A percentile compares a stretch with the other conserved stretches of the same genome.
Evolutionary conservation across 1,140 invertebrate genomes (phyloP).

Genomic region (Patella vulgata): DNA sequence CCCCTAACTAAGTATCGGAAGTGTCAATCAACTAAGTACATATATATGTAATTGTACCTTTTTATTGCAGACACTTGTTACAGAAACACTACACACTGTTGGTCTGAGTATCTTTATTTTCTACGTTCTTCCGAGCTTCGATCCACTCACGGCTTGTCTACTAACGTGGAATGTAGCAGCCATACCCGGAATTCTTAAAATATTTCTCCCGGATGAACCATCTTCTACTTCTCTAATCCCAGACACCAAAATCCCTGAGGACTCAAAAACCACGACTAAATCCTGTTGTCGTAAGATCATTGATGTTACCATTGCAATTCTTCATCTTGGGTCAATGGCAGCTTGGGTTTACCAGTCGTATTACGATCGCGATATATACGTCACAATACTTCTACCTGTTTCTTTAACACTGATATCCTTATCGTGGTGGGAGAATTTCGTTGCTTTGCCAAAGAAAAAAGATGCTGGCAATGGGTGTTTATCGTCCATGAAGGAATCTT

Average conservation of each 20-base stretch:
- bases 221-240: not conserved
- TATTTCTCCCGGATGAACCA: conserved; percentile 30
- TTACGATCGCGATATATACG: conserved; percentile 1
- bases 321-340: conserved; percentile 26
- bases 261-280: not conserved
- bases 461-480: conserved; percentile 69
- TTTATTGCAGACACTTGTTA: conserved; percentile 36
- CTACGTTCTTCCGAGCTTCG: conserved; percentile 52
- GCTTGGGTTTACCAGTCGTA: conserved; percentile 23
- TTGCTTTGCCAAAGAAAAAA: conserved; percentile 19
- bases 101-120: conserved; percentile 57
- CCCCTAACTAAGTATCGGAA: too few species aligned
- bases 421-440: conserved; percentile 61
- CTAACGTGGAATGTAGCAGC: conserved; percentile 40
- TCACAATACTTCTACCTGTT: conserved; percentile 23
- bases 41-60: too few species aligned
- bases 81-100: conserved; percentile 55
- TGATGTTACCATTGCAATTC: conserved; percentile 27
- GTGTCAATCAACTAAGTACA: too few species aligned
- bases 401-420: conserved; percentile 50
- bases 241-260: not conserved
- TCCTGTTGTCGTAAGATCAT: conserved; percentile 9
- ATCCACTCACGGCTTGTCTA: conserved; percentile 39
- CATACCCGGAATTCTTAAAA: conserved; percentile 44
- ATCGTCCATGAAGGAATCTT: conserved; percentile 37